Evolutionary conservation across 64 coral and sea anemone genomes (phyloP).

Genomic region (Platygyra sinensis): DNA sequence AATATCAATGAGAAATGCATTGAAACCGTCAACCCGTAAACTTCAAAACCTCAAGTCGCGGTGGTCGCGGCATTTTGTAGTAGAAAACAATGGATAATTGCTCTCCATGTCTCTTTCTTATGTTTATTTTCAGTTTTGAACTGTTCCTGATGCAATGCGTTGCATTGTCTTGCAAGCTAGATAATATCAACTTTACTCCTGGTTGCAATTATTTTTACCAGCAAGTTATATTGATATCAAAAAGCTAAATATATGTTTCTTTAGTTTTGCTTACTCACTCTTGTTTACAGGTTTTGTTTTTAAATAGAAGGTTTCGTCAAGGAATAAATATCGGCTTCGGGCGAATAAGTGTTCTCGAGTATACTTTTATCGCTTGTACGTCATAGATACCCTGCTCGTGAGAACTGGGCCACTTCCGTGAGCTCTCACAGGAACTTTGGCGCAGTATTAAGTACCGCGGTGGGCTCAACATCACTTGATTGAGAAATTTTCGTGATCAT

Average conservation of each 20-base stretch:
- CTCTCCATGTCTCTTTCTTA: background rate
- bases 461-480: slow-evolving; percentile 2
- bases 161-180: background rate
- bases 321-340: slow-evolving; percentile 37
- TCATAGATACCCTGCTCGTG: slow-evolving; percentile 29
- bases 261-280: slow-evolving; percentile 43
- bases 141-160: background rate
- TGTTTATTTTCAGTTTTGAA: background rate
- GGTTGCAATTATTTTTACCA: slow-evolving; percentile 37
- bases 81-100: background rate
- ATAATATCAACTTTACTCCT: slow-evolving; percentile 26
- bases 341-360: slow-evolving; percentile 31
- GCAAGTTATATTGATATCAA: slow-evolving; percentile 45
- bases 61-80: background rate
- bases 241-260: slow-evolving; percentile 6
- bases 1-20: slow-evolving; percentile 9
- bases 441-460: slow-evolving; percentile 1
- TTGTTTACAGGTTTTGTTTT: slow-evolving; percentile 52
- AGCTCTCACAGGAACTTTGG: background rate
- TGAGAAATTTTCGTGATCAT: background rate
- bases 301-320: slow-evolving; percentile 49
- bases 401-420: slow-evolving; percentile 16
- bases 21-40: background rate
- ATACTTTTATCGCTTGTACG: slow-evolving; percentile 39
- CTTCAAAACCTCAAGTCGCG: background rate